Percentiles rank a stretch among this genome's conserved stretches.
Evolutionary conservation across 2,113 vertebrate species (phyloP).

Genomic region (Microcebus tavaratra): DNA sequence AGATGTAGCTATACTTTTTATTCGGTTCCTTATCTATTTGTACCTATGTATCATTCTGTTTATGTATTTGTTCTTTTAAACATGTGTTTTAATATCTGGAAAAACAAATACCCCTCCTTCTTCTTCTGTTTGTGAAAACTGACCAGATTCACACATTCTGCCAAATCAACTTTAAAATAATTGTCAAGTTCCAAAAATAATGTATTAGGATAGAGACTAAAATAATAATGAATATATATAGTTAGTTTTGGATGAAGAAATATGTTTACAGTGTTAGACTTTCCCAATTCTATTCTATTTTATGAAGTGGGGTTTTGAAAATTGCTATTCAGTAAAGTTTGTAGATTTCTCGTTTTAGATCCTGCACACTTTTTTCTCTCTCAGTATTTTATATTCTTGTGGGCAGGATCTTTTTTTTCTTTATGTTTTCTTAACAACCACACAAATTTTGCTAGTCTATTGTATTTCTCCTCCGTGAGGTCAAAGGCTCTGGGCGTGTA

Average conservation of each 20-base stretch:
- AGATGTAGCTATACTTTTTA: background rate
- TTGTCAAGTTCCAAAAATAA: slow-evolving; percentile 38
- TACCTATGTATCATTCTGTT: background rate
- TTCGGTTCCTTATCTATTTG: background rate
- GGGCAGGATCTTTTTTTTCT: background rate
- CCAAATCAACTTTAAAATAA: background rate
- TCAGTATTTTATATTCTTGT: background rate
- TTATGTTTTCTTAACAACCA: background rate
- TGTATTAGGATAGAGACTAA: background rate
- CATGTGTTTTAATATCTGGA: background rate
- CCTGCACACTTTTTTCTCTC: background rate
- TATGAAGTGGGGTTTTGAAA: background rate
- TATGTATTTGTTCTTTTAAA: slow-evolving; percentile 12
- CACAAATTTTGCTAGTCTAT: background rate
- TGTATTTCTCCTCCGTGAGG: background rate
- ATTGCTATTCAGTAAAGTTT: background rate
- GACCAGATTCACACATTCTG: background rate
- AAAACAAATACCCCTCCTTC: background rate
- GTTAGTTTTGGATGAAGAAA: background rate
- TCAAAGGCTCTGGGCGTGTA: no score
- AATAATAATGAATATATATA: background rate
- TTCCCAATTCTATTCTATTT: background rate
- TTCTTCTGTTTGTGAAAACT: background rate
- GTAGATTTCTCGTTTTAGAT: background rate
- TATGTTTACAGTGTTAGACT: background rate